Evolutionary conservation across 2,113 vertebrate genomes (phyloP).

Genomic region (Sardina pilchardus): DNA sequence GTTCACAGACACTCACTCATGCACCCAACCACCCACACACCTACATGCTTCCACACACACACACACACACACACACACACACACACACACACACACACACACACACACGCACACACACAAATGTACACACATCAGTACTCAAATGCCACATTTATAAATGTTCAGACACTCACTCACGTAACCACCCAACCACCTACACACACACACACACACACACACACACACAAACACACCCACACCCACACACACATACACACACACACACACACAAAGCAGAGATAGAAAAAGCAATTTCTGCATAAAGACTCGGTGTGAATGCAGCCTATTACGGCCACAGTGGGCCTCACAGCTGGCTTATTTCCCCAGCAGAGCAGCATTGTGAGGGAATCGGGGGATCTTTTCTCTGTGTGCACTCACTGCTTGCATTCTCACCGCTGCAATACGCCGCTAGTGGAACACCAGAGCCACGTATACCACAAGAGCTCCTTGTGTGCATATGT

Average conservation of each 20-base stretch:
- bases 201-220: not conserved
- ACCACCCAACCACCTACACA: no score
- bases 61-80: slow-evolving; percentile 15
- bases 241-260: not conserved
- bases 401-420: not conserved
- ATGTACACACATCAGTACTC: not conserved
- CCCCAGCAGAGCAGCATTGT: not conserved
- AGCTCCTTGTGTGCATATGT: not conserved
- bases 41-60: not conserved
- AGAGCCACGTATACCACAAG: no score
- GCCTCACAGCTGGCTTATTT: not conserved
- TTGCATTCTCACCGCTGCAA: no score
- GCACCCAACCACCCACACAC: no score
- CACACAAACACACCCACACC: not conserved
- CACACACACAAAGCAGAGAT: not conserved
- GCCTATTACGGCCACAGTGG: not conserved
- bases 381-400: not conserved
- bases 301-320: not conserved
- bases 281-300: not conserved
- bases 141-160: no score
- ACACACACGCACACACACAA: not conserved
- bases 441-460: no score
- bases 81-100: not conserved
- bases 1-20: not conserved
- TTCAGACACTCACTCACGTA: not conserved